Conservation (phyloP, 2,888 invertebrate genomes). For the Zelleria hepariella region DNA sequence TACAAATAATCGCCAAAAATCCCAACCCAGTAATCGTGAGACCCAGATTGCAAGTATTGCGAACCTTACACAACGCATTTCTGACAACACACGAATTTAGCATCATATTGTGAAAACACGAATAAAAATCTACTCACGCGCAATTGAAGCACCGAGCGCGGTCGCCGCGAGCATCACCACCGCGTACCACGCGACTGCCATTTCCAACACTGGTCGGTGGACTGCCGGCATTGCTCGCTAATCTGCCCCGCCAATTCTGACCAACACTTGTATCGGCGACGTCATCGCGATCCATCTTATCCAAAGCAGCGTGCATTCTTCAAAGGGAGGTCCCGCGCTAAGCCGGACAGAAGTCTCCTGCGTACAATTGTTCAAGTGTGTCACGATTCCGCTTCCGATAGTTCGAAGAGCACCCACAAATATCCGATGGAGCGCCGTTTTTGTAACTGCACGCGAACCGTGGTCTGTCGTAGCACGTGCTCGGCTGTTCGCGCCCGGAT, state of each 20-base stretch:
- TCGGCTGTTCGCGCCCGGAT: slow-evolving; percentile 1
- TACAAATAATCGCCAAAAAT: neutral
- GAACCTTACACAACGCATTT: neutral
- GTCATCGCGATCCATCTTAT: neutral
- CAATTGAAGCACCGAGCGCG: slow-evolving; percentile 56
- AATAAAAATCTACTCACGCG: slow-evolving; percentile 40
- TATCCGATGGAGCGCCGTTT: neutral
- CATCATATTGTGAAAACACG: neutral
- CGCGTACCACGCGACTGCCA: slow-evolving; percentile 57
- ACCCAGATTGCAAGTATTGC: neutral
- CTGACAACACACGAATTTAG: neutral
- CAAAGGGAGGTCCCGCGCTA: neutral
- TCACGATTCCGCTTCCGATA: neutral
- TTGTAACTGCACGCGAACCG: neutral
- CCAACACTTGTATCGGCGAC: neutral
- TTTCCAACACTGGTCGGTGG: slow-evolving; percentile 45
- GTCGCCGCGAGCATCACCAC: slow-evolving; percentile 49
- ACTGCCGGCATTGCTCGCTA: slow-evolving; percentile 28
- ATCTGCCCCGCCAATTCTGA: neutral
- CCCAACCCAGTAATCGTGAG: neutral
- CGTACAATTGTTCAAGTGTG: neutral
- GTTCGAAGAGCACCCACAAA: no score
- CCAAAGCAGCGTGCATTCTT: neutral
- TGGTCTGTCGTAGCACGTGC: neutral
- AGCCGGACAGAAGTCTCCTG: neutral